Percentiles rank a stretch among this genome's conserved stretches.
Evolutionary conservation across 92 coral and sea anemone genomes (phyloP).

Genomic region (Virgularia gustaviana): DNA sequence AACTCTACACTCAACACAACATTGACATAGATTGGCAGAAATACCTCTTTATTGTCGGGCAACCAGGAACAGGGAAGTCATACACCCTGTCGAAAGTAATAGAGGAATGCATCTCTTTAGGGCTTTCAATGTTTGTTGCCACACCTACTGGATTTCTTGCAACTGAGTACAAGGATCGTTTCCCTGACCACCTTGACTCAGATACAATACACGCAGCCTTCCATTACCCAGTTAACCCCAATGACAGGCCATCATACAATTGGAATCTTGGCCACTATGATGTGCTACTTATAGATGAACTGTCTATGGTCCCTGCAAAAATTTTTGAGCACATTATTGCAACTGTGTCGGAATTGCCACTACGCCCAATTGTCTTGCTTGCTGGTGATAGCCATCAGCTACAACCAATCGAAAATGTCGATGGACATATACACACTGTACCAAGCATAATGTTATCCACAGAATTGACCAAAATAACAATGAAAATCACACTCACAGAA

Average conservation of each 20-base stretch:
- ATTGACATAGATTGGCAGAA: constrained; percentile 1
- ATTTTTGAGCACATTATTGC: constrained; percentile 24
- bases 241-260: not conserved
- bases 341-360: constrained; percentile 12
- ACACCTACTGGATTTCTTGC: not conserved
- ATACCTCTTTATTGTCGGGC: constrained; percentile 1
- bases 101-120: not conserved
- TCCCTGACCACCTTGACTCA: not conserved
- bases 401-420: constrained; percentile 26
- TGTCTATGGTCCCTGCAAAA: constrained; percentile 30
- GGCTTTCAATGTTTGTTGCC: not conserved
- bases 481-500: constrained; percentile 8
- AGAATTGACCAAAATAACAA: not conserved
- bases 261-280: not conserved
- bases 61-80: constrained; percentile 11
- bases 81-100: not conserved
- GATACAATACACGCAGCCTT: constrained; percentile 18
- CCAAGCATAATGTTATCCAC: not conserved
- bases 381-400: constrained; percentile 38
- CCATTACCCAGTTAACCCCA: not conserved
- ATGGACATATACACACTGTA: not conserved
- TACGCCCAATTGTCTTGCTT: constrained; percentile 7
- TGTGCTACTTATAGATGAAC: constrained; percentile 20
- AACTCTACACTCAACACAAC: not conserved
- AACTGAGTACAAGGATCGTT: constrained; percentile 1